Conservation (phyloP, 92 coral and sea anemone species). For the Porites divaricata region DNA sequence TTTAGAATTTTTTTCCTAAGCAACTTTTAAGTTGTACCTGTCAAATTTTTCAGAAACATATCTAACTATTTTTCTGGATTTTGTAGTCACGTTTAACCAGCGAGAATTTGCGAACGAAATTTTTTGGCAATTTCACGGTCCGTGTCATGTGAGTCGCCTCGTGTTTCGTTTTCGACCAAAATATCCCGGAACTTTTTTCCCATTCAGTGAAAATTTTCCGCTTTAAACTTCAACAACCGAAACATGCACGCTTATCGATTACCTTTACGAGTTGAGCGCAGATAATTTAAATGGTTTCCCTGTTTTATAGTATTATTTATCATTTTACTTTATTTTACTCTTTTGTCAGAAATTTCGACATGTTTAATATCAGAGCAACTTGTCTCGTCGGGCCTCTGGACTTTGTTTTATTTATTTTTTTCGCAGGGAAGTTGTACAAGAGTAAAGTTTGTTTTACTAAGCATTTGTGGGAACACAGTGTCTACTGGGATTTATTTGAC, state of each 20-base stretch:
- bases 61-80: no score
- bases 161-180: slow-evolving; percentile 69
- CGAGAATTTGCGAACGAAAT: slow-evolving; percentile 14
- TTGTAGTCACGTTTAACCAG: no score
- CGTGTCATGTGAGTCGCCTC: slow-evolving; percentile 81
- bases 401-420: slow-evolving; percentile 27
- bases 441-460: slow-evolving; percentile 98
- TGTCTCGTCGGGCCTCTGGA: slow-evolving; percentile 33
- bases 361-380: slow-evolving; percentile 35
- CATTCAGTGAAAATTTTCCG: slow-evolving; percentile 32
- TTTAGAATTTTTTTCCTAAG: slow-evolving; percentile 27
- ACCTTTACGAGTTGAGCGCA: neutral
- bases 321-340: slow-evolving; percentile 36
- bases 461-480: slow-evolving; percentile 98
- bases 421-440: slow-evolving; percentile 93
- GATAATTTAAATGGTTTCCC: neutral
- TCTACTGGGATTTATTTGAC: slow-evolving; percentile 98
- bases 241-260: neutral
- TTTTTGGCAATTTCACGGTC: slow-evolving; percentile 49
- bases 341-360: slow-evolving; percentile 26
- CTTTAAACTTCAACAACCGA: slow-evolving; percentile 23
- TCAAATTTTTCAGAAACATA: neutral
- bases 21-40: neutral
- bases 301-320: slow-evolving; percentile 2
- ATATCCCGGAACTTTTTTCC: slow-evolving; percentile 52